A percentile compares a stretch with the other conserved stretches of the same genome.
Conservation (phyloP, 2,797 vertebrate genomes). For the Falco peregrinus region DNA sequence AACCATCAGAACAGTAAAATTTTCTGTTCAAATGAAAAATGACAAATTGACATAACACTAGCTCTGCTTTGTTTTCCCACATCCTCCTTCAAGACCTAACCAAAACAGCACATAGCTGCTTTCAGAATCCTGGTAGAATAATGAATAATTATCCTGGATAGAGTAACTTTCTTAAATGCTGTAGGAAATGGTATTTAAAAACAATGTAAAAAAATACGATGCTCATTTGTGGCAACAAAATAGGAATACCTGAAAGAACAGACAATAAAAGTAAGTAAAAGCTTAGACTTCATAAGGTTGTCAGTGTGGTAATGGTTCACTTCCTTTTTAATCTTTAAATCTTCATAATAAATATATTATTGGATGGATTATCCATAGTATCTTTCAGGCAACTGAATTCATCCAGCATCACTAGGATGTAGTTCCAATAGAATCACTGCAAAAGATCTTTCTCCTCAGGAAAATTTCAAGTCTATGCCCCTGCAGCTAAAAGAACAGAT, state of each 20-base stretch:
- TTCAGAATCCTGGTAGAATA: not conserved
- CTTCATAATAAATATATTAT: not conserved
- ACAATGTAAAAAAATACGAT: not conserved
- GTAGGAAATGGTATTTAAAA: not conserved
- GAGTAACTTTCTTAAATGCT: not conserved
- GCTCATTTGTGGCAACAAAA: not conserved
- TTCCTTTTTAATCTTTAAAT: not conserved
- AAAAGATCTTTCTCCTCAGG: not conserved
- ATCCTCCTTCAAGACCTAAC: not conserved
- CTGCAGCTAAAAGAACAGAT: not conserved
- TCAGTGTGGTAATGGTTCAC: not conserved
- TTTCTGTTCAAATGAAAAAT: not conserved
- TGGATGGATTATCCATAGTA: not conserved
- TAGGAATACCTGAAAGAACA: not conserved
- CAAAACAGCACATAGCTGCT: not conserved
- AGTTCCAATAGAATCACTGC: not conserved
- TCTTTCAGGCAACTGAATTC: not conserved
- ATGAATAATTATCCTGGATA: not conserved
- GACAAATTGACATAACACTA: accelerated
- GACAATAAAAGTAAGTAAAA: not conserved
- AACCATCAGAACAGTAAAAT: not conserved
- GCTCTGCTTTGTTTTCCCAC: not conserved
- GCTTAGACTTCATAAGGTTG: not conserved
- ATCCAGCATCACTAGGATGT: not conserved
- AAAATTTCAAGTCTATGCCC: not conserved